Conservation (phyloP, 1,140 invertebrate species). For the Polypedilum pembai region DNA sequence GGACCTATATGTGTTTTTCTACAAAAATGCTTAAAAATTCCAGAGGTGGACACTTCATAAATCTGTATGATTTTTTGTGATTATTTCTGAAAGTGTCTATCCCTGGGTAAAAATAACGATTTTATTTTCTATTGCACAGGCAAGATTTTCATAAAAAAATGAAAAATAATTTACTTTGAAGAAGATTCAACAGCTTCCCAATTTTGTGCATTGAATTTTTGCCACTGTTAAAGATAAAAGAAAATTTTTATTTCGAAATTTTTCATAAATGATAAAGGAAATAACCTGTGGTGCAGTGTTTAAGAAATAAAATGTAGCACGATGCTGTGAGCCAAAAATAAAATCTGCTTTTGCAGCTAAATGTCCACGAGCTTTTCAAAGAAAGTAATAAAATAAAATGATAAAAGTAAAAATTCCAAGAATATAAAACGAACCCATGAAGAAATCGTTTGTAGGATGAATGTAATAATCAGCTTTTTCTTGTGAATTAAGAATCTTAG, state of each 20-base stretch:
- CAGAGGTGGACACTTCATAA: no score
- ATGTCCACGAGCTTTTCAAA: slow-evolving; percentile 43
- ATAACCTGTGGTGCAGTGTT: slow-evolving; percentile 47
- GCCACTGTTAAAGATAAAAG: slow-evolving; percentile 43
- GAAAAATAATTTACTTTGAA: slow-evolving; percentile 31
- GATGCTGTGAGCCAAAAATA: slow-evolving; percentile 42
- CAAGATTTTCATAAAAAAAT: no score
- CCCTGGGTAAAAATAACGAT: no score
- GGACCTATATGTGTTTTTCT: no score
- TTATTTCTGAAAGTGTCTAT: no score
- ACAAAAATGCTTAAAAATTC: no score
- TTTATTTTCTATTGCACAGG: no score
- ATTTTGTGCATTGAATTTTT: slow-evolving; percentile 49
- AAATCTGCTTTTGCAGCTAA: slow-evolving; percentile 46
- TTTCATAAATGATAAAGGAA: not conserved
- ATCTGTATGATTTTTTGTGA: no score
- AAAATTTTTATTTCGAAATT: not conserved
- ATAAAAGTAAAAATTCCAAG: not conserved
- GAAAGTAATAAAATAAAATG: not conserved
- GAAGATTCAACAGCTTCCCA: slow-evolving; percentile 46
- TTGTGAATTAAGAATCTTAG: not conserved
- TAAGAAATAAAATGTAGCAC: slow-evolving; percentile 46
- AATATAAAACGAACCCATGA: not conserved
- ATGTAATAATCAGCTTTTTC: not conserved
- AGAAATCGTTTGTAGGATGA: not conserved